Evolutionary conservation across 2,113 vertebrate species (phyloP).

Genomic region (Grallaria varia): DNA sequence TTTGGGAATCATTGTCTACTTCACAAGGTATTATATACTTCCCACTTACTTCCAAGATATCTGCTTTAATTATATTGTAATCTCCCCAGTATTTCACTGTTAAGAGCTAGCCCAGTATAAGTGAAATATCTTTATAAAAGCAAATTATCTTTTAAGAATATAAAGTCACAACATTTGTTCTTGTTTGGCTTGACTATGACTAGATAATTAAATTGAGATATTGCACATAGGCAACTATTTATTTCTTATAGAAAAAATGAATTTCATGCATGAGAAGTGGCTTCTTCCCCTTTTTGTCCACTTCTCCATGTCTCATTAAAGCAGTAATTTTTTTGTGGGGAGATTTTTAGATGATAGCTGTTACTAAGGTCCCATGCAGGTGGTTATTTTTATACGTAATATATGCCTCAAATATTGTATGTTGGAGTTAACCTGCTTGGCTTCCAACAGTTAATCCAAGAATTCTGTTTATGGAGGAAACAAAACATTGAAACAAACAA

Average conservation of each 20-base stretch:
- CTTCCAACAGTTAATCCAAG: neutral
- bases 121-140: neutral
- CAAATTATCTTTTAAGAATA: neutral
- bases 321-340: neutral
- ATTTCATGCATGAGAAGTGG: constrained; percentile 34
- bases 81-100: neutral
- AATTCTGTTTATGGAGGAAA: neutral
- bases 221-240: neutral
- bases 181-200: neutral
- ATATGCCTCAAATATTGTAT: neutral
- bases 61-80: constrained; percentile 31
- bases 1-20: constrained; percentile 5
- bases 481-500: neutral
- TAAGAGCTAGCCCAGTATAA: neutral
- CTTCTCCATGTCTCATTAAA: neutral
- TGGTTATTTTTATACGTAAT: neutral
- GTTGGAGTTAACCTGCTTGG: neutral
- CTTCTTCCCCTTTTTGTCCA: constrained; percentile 14
- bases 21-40: neutral
- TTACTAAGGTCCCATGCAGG: neutral
- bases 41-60: neutral
- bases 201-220: constrained; percentile 25
- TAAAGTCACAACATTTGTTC: neutral
- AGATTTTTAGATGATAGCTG: neutral
- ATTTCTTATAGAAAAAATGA: constrained; percentile 4